Evolutionary conservation across 53 echinoderm and acorn worm genomes (phyloP), one percentile per base, ranked within the genome.

Genomic region (Astropecten irregularis): DNA sequence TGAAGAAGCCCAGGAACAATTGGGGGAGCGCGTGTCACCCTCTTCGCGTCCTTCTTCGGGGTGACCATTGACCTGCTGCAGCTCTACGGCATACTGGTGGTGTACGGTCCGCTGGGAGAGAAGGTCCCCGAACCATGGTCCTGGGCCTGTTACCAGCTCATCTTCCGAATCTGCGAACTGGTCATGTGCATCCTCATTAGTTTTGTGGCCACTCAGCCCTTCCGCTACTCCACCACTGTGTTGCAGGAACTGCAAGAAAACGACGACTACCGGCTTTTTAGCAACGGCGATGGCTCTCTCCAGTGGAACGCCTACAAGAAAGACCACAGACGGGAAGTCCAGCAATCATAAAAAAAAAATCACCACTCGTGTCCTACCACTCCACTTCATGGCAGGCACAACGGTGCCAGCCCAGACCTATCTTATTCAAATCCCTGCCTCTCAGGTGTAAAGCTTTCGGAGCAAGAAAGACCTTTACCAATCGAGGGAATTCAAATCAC

Each of bases 191-290:
- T 88, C 25, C 66, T 87, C 26, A 99, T 99, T 94, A 94, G 99
- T 58, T 94, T 71, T 42, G 94, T 99, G 31, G 99, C 99, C 19
- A 99, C 99, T 16, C 99, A 99, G 68, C 99, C 99, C 10, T 94
- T 99, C 84, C 89, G 99, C 22, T 92, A 95, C 87, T 87, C 87
- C 36, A 76, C 49, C 48, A 85, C 84, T 33, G 95, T 92, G 3
- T 65, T 72, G 54, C 92, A 95, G 10, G 49, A 48, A 18, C 47
- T 79, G 16, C 60, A 79, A 15, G 61, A 30, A 40, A 9, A 14
- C 15, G 34, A 61, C 25, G 61, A 16, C 19, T 79, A 79, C 42
- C 33, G 62, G 29, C 48, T 79, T 28, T 61, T 79, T 5, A 46
- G 61, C 56, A 62, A 8, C 25, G 61, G 40, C 8, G 21, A 48